Evolutionary conservation across 1,140 invertebrate species (phyloP).

Genomic region (Philaenus spumarius): DNA sequence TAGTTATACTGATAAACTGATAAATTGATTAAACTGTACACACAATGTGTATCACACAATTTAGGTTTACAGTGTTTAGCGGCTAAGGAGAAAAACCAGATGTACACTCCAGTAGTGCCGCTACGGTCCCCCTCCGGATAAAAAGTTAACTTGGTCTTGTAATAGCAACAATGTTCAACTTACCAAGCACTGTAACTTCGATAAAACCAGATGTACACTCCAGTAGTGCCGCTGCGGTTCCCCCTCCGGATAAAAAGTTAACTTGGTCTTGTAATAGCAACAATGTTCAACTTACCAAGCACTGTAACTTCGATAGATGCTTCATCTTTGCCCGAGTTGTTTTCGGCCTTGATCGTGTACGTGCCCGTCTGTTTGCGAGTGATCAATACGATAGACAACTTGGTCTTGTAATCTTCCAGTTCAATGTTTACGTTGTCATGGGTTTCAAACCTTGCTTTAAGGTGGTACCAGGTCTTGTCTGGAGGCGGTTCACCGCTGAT

Average conservation of each 20-base stretch:
- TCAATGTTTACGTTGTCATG: constrained; percentile 69
- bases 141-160: no score
- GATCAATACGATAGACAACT: constrained; percentile 65
- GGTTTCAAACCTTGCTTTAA: constrained; percentile 63
- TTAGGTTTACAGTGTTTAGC: no score
- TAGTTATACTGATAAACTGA: no score
- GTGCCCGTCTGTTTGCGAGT: constrained; percentile 77
- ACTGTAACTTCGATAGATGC: constrained; percentile 83
- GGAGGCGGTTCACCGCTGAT: constrained; percentile 85
- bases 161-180: constrained; percentile 17
- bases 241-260: no score
- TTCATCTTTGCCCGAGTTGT: constrained; percentile 85
- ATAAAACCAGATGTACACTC: no score
- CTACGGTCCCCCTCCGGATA: no score
- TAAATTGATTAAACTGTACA: no score
- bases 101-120: no score
- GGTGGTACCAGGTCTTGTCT: constrained; percentile 75
- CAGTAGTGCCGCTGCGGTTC: no score
- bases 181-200: constrained; percentile 71
- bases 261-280: no score
- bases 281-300: constrained; percentile 44
- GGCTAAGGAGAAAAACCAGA: no score
- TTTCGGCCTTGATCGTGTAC: constrained; percentile 83
- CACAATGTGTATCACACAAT: no score
- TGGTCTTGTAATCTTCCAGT: constrained; percentile 78